Base-by-base conservation (phyloP, 2,888 invertebrate species). In the Lasioglossum morio region DNA sequence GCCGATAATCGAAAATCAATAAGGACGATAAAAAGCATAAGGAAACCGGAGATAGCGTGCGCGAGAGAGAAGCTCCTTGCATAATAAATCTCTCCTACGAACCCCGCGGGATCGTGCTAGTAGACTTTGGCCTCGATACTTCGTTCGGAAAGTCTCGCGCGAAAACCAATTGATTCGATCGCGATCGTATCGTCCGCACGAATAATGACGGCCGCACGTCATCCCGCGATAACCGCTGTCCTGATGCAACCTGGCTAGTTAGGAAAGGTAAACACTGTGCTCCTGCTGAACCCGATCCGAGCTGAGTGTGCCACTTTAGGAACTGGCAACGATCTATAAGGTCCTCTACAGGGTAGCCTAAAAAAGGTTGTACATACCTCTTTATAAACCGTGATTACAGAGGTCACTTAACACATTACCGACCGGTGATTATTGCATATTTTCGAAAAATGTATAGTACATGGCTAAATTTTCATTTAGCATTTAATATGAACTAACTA, bases 1-100 rank as follows among this genome's bases (percentile, higher is more conserved):
- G 86, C 76, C 83, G 89, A 88, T 91, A 87, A 91, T 91, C 88
- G 91, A 91, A 91, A 91, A 92, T 92, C 92, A 90, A 90, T 89
- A 92, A 87, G 79, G 84, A 73, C 86, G 89, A 90, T 89, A 90
- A 92, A 90, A 88, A 91, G 86, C 81, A 85, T 79, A 86, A 89
- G 88, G 90, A 89, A 86, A 88, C 80, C 82, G 73, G 81, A 72
- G 86, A 82, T 27, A 70, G 77, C 60, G 75, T 78, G 70, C 79
- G 34, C 63, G 30, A 34, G 30, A 34, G 63, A 63, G 63, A 74
- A 76, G 82, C 83, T 86, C 85, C 87, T 88, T 82, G 85, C 87
- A 89, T 90, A 89, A 90, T 90, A 90, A 90, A 90, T 90, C 90
- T 90, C 77, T 77, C 12, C 70, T 16, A 27, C 27, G 2, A 23